Evolutionary conservation across 2,797 vertebrate species (phyloP).

Genomic region (Nothura maculosa): DNA sequence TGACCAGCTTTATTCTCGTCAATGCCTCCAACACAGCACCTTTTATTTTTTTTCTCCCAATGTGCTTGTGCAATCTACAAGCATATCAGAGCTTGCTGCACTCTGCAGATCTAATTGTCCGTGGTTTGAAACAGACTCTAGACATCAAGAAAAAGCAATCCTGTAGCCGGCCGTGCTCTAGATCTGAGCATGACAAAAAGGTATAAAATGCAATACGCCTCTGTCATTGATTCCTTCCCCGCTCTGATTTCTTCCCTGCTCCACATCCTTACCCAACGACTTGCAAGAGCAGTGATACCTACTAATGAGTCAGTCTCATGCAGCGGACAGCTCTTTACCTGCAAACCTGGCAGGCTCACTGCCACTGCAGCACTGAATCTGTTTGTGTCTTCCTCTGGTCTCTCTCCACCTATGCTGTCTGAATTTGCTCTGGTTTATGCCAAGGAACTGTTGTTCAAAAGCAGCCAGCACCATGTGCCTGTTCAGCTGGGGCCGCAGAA

Average conservation of each 20-base stretch:
- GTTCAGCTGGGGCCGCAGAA: accelerated
- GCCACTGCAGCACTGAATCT: background rate
- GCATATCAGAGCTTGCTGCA: background rate
- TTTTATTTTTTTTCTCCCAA: background rate
- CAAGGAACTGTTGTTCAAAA: background rate
- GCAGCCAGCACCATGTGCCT: background rate
- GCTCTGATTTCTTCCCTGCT: conserved; percentile 19
- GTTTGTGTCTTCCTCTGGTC: background rate
- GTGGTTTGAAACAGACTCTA: background rate
- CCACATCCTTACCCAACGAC: background rate
- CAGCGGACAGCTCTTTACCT: conserved; percentile 6
- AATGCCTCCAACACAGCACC: background rate
- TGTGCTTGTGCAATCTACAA: background rate
- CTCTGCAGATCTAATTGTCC: background rate
- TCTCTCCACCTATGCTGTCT: background rate
- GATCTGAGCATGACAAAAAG: conserved; percentile 27
- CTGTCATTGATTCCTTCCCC: conserved; percentile 29
- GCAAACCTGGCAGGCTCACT: conserved; percentile 13
- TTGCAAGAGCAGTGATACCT: conserved; percentile 28
- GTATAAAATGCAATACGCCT: background rate
- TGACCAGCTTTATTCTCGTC: background rate
- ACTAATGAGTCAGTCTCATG: conserved; percentile 13
- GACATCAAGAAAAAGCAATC: background rate
- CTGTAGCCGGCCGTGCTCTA: background rate
- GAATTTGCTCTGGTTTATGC: background rate